Conservation (phyloP, 2,888 invertebrate genomes). For the Psylliodes chrysocephalus region DNA sequence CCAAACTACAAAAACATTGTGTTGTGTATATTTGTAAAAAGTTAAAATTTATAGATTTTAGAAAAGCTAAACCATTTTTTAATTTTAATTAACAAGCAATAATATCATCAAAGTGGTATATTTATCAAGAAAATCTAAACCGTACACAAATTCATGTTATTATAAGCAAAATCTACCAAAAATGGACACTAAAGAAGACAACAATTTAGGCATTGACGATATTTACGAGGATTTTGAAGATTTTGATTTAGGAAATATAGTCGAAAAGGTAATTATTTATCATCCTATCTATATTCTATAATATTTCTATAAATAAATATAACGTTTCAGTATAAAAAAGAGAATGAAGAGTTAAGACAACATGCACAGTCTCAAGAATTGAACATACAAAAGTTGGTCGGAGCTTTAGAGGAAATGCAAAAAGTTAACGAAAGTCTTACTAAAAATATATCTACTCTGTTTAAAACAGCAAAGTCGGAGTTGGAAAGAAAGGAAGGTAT, state of each 20-base stretch:
- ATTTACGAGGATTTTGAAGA: conserved; percentile 27
- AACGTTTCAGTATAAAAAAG: conserved; percentile 54
- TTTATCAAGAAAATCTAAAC: no score
- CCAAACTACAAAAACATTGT: conserved; percentile 5
- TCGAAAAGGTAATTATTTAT: conserved; percentile 48
- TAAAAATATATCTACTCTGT: conserved; percentile 64
- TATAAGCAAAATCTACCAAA: neutral
- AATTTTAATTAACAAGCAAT: no score
- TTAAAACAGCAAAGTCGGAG: conserved; percentile 65
- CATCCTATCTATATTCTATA: conserved; percentile 16
- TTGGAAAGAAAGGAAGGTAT: conserved; percentile 64
- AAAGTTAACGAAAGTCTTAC: conserved; percentile 58
- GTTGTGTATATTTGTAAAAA: no score
- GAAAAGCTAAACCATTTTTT: no score
- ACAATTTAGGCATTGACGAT: neutral
- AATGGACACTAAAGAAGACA: neutral
- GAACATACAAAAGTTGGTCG: conserved; percentile 39
- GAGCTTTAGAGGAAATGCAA: conserved; percentile 53
- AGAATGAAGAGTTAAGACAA: conserved; percentile 41
- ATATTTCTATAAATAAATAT: conserved; percentile 25
- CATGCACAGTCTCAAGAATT: conserved; percentile 26
- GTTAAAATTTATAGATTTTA: no score
- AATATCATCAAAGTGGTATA: neutral
- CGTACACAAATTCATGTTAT: no score
- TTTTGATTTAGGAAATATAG: conserved; percentile 28